A percentile compares a stretch with the other conserved stretches of the same genome.
These are phyloP conservation scores for Leptobrachium leishanense DNA, from an alignment of 2,113 vertebrate genomes.

Conservation along the genomic window DNA sequence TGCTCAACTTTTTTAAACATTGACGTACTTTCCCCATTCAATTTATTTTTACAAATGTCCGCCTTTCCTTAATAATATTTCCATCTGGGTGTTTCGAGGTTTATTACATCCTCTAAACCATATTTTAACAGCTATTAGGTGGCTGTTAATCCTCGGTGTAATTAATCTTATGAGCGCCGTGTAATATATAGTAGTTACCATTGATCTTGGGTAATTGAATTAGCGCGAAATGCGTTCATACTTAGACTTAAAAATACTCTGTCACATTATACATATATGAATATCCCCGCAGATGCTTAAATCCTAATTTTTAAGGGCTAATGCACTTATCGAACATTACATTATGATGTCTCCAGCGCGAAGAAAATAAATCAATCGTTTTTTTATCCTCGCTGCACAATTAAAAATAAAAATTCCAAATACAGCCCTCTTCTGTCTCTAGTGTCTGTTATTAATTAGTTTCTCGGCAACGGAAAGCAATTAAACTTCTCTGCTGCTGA, in stretches of 20 bases:
- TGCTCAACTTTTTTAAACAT: too few species aligned
- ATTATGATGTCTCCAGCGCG: conserved; percentile 22
- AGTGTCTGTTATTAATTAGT: conserved; percentile 49
- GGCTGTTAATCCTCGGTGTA: too few species aligned
- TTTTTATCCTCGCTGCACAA: conserved; percentile 3
- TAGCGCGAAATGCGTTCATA: not conserved
- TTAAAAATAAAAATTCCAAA: conserved; percentile 48
- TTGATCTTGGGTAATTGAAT: not conserved
- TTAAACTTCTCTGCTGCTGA: conserved; percentile 37
- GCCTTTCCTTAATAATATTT: too few species aligned
- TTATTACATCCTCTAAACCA: too few species aligned
- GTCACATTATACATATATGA: conserved; percentile 36
- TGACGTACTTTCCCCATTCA: too few species aligned
- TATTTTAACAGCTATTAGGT: too few species aligned
- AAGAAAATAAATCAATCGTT: conserved; percentile 30
- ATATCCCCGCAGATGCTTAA: not conserved
- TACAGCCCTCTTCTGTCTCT: conserved; percentile 37
- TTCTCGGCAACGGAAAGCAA: conserved; percentile 52
- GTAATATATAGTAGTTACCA: not conserved
- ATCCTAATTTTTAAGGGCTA: conserved; percentile 35
- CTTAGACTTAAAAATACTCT: conserved; percentile 7
- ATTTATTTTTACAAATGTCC: too few species aligned
- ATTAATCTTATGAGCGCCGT: too few species aligned
- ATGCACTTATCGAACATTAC: conserved; percentile 42
- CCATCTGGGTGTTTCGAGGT: too few species aligned